Evolutionary conservation across 2,113 vertebrate species (phyloP), one percentile per base, ranked within the genome.

Genomic region (Benitochromis conjunctus): DNA sequence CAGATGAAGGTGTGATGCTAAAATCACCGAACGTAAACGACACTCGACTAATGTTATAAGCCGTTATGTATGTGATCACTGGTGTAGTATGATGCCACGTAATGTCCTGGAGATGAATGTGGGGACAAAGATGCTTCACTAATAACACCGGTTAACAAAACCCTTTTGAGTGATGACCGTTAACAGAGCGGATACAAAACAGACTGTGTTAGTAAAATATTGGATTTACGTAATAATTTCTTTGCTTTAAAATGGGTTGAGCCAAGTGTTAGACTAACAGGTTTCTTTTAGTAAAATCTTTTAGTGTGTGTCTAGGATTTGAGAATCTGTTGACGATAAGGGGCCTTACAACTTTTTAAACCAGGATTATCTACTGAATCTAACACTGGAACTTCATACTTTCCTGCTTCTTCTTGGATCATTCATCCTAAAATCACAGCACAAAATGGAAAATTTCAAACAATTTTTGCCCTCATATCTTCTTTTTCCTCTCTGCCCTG

Each of bases 121-220:
- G 43, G 71, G 51, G 41, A 51, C 26, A 69, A 60, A 64, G 19
- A 66, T 62, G 36, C 43, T 55, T 31, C 74, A 87, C 89, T 84
- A 86, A 90, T 82, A 14, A 83, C 79, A 29, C 48, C 80, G 60
- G 66, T 53, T 90, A 90, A 88, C 74, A 57, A 60, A 64, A 79
- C 34, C 74, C 77, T 41, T 24, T 2, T 55, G 85, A 89, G 64
- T 92, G 82, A 51, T 31, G 60, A 3, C 24, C 5, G 34, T 78
- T 89, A 89, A 83, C 66, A 79, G 31, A 77, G 53, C 84, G 85
- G 43, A 85, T 85, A 19, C 14, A 18, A 81, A 48, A 79, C 57
- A 74, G 38, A 34, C 41, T 34, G 16, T 57, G 29, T 66, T 84
- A 13, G 64, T 71, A 38, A 64, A 54, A 62, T 48, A 34, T 43